Evolutionary conservation across 2,888 invertebrate genomes (phyloP).

Genomic region (Philhelius pedissequus): DNA sequence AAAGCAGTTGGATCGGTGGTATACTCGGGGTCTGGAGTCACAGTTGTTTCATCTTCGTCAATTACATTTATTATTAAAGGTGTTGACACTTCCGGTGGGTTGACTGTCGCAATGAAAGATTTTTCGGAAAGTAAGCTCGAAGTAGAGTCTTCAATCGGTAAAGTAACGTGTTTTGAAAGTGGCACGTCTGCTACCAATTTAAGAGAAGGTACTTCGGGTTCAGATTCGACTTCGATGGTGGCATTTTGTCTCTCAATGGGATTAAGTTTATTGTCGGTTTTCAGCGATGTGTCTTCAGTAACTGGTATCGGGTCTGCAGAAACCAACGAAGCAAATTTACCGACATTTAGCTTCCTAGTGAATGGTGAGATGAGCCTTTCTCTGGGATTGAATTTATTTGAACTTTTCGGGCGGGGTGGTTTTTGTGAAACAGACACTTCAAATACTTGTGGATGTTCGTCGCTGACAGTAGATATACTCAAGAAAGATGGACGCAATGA

Average conservation of each 20-base stretch:
- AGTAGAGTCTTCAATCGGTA: neutral
- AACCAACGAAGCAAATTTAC: constrained; percentile 44
- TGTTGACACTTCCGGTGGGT: constrained; percentile 70
- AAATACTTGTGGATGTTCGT: constrained; percentile 81
- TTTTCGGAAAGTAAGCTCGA: neutral
- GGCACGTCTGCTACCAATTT: neutral
- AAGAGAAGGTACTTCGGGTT: neutral
- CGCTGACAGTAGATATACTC: constrained; percentile 79
- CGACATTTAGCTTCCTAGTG: constrained; percentile 65
- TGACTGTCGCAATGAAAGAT: neutral
- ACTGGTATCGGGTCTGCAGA: neutral
- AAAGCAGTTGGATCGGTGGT: constrained; percentile 37
- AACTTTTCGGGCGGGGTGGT: constrained; percentile 37
- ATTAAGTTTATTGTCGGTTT: neutral
- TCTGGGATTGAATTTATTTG: constrained; percentile 72
- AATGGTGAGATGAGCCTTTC: constrained; percentile 67
- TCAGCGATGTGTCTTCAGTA: neutral
- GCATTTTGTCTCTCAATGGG: neutral
- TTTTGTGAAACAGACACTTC: constrained; percentile 81
- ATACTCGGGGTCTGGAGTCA: constrained; percentile 32
- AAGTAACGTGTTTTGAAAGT: neutral
- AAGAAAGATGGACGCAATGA: constrained; percentile 76
- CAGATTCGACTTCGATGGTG: neutral
- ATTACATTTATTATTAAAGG: constrained; percentile 76
- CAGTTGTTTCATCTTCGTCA: constrained; percentile 73